Conservation (phyloP, 2,888 invertebrate genomes). For the Pseudoips prasinana region DNA sequence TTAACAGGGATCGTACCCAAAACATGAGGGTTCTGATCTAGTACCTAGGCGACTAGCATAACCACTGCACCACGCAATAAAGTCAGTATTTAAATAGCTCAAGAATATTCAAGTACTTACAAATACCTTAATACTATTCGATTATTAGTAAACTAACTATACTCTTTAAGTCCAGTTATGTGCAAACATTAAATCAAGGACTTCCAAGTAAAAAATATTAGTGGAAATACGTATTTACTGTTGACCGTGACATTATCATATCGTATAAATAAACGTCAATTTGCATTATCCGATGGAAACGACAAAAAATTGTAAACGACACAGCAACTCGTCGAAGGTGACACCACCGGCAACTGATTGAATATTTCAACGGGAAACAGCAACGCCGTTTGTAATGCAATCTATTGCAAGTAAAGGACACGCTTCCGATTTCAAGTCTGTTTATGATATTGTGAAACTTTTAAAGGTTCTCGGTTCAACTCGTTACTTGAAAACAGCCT, state of each 20-base stretch:
- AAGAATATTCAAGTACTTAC: no score
- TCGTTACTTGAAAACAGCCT: no score
- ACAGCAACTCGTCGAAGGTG: slow-evolving; percentile 8
- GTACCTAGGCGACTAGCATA: no score
- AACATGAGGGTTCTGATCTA: no score
- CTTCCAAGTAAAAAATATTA: slow-evolving; percentile 10
- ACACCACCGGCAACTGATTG: slow-evolving; percentile 3
- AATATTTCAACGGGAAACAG: slow-evolving; percentile 7
- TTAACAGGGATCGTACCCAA: no score
- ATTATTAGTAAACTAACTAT: no score
- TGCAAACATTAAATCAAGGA: slow-evolving; percentile 9
- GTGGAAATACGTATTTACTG: slow-evolving; percentile 8
- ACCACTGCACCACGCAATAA: no score
- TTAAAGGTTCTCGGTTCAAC: no score
- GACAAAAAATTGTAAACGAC: slow-evolving; percentile 1
- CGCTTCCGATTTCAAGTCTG: slow-evolving; percentile 10
- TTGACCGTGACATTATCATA: slow-evolving; percentile 19
- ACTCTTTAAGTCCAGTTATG: slow-evolving; percentile 1
- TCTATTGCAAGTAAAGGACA: slow-evolving; percentile 15
- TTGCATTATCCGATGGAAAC: slow-evolving; percentile 3
- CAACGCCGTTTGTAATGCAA: slow-evolving; percentile 8
- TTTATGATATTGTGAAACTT: no score
- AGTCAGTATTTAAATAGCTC: no score
- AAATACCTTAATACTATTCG: no score
- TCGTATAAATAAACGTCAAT: slow-evolving; percentile 6